phyloP scores from a whole-genome alignment of 2,888 invertebrate species.

The Hylaea fasciaria region DNA sequence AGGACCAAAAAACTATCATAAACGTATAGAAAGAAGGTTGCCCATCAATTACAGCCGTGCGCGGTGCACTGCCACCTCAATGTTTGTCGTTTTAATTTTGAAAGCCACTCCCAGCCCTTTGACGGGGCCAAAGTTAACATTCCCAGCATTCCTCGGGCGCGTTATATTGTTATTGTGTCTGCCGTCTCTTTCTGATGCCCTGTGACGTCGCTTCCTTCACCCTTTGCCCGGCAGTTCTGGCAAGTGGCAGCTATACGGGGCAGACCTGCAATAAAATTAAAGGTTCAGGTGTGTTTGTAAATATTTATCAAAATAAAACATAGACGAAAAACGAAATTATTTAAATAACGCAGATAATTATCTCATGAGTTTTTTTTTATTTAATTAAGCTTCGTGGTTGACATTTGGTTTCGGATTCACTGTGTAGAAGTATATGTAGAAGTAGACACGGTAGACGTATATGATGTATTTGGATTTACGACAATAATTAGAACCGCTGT shows the following conservation, averaged over 20 bases:
- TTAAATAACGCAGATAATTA: no score
- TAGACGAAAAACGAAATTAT: no score
- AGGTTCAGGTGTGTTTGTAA: no score
- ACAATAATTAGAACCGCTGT: conserved; percentile 38
- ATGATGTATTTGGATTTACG: no score
- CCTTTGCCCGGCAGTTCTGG: conserved; percentile 45
- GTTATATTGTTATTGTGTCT: conserved; percentile 54
- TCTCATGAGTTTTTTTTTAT: no score
- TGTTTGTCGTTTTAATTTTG: conserved; percentile 81
- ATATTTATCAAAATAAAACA: background rate
- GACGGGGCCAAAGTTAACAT: conserved; percentile 74
- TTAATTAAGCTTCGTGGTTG: no score
- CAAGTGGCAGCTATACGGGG: conserved; percentile 48
- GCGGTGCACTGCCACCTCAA: conserved; percentile 59
- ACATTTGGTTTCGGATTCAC: background rate
- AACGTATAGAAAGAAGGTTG: conserved; percentile 43
- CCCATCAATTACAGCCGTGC: conserved; percentile 65
- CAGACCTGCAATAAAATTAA: conserved; percentile 34
- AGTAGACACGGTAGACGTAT: no score
- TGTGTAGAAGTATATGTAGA: no score
- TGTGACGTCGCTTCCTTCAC: conserved; percentile 41
- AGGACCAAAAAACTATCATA: conserved; percentile 23
- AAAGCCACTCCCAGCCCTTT: conserved; percentile 75
- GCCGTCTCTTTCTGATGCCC: conserved; percentile 57
- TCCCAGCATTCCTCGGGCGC: conserved; percentile 70